These are phyloP conservation scores for Apogon hyalosoma DNA, from an alignment of 2,797 vertebrate genomes.

Conservation along the genomic window DNA sequence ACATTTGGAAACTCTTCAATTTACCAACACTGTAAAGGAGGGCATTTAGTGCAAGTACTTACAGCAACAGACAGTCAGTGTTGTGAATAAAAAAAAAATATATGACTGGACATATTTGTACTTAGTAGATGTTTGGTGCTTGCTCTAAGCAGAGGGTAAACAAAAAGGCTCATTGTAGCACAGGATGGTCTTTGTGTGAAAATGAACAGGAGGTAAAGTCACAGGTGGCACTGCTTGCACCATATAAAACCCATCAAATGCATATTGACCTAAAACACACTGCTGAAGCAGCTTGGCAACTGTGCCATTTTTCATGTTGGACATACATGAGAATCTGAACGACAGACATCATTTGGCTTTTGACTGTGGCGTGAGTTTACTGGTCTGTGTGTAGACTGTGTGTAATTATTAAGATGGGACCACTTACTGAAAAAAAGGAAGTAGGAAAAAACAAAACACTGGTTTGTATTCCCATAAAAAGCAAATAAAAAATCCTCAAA, in stretches of 20 bases:
- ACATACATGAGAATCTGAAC: not conserved
- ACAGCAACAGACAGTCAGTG: constrained; percentile 74
- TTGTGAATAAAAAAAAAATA: constrained; percentile 49
- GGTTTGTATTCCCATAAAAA: constrained; percentile 46
- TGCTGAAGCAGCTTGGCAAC: constrained; percentile 22
- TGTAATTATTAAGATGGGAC: constrained; percentile 18
- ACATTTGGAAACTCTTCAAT: constrained; percentile 73
- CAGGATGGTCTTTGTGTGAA: constrained; percentile 41
- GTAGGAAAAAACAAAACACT: constrained; percentile 31
- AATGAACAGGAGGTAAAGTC: constrained; percentile 53
- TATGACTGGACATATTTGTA: constrained; percentile 45
- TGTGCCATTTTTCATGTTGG: not conserved
- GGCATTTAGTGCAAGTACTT: constrained; percentile 85
- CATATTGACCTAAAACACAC: constrained; percentile 50
- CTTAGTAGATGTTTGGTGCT: constrained; percentile 21
- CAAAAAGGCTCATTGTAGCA: constrained; percentile 29
- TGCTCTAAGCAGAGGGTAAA: constrained; percentile 33
- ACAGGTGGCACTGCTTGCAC: constrained; percentile 59
- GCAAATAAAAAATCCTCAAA: constrained; percentile 34
- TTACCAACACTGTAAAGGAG: constrained; percentile 78
- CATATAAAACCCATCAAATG: constrained; percentile 39
- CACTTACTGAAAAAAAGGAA: not conserved
- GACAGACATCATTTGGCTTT: constrained; percentile 51
- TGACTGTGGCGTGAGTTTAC: constrained; percentile 11
- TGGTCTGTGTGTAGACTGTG: constrained; percentile 15